Percentiles rank a stretch among this genome's conserved stretches.
Evolutionary conservation across 1,140 invertebrate genomes (phyloP).

Genomic region (Orchestia grillus): DNA sequence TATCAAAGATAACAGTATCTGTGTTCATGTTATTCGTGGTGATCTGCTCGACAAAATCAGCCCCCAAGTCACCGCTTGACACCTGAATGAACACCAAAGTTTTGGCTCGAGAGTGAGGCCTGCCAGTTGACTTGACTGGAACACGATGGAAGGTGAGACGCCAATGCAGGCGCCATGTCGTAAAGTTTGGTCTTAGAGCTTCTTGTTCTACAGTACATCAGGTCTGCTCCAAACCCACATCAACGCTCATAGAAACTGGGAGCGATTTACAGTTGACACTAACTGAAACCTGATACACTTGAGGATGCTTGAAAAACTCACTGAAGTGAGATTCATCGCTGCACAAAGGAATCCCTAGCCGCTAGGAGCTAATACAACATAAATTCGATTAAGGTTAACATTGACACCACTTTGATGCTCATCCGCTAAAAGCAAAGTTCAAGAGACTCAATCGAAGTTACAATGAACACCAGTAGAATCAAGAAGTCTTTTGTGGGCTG

Average conservation of each 20-base stretch:
- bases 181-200: constrained; percentile 45
- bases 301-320: not conserved
- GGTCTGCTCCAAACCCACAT: constrained; percentile 11
- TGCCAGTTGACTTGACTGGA: not conserved
- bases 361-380: constrained; percentile 37
- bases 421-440: constrained; percentile 29
- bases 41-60: not conserved
- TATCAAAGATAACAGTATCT: not conserved
- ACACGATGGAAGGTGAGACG: constrained; percentile 17
- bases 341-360: not conserved
- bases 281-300: constrained; percentile 41
- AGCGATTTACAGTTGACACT: constrained; percentile 12
- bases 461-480: constrained; percentile 26
- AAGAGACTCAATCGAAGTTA: constrained; percentile 30
- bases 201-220: constrained; percentile 56
- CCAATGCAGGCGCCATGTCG: constrained; percentile 31
- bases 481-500: constrained; percentile 29
- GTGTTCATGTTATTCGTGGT: not conserved
- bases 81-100: not conserved
- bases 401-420: constrained; percentile 34
- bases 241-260: constrained; percentile 41
- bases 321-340: constrained; percentile 28
- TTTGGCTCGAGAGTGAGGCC: not conserved
- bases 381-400: constrained; percentile 44
- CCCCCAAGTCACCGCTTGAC: not conserved